These are phyloP conservation scores for Scaptomyza reducta DNA, from an alignment of 2,888 invertebrate species.

Conservation along the genomic window DNA sequence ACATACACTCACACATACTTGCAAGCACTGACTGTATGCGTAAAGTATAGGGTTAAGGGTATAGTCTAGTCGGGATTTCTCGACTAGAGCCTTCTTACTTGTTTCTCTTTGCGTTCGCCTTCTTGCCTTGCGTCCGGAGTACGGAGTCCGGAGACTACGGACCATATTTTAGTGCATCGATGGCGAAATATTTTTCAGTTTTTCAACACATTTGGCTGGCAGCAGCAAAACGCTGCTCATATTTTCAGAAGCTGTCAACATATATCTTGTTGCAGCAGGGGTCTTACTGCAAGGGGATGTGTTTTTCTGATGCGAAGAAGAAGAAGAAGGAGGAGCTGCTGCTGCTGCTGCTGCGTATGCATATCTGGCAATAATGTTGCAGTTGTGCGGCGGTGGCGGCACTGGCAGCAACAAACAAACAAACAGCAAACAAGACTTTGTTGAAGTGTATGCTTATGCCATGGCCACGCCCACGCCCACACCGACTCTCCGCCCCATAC, in stretches of 20 bases:
- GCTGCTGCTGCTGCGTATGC: conserved; percentile 61
- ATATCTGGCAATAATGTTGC: conserved; percentile 69
- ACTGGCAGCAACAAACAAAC: conserved; percentile 3
- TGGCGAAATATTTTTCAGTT: conserved; percentile 77
- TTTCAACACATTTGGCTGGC: conserved; percentile 78
- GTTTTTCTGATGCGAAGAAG: not conserved
- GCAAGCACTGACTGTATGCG: too few relatives aligned
- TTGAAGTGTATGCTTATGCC: conserved; percentile 49
- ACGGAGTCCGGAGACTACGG: conserved; percentile 14
- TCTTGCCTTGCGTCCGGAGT: conserved; percentile 19
- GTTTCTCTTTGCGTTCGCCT: conserved; percentile 35
- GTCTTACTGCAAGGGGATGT: not conserved
- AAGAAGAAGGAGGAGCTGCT: not conserved
- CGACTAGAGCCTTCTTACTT: too few relatives aligned
- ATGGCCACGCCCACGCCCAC: conserved; percentile 45
- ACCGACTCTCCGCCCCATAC: not conserved
- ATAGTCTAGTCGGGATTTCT: too few relatives aligned
- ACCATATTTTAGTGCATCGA: conserved; percentile 77
- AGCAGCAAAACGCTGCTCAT: conserved; percentile 76
- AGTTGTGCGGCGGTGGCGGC: conserved; percentile 18
- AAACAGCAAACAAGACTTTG: conserved; percentile 62
- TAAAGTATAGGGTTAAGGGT: too few relatives aligned
- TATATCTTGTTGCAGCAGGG: conserved; percentile 57
- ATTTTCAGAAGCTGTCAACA: conserved; percentile 76
- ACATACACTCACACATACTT: too few relatives aligned